Base-by-base conservation (phyloP, 2,113 vertebrate species). In the Nerophis lumbriciformis region DNA sequence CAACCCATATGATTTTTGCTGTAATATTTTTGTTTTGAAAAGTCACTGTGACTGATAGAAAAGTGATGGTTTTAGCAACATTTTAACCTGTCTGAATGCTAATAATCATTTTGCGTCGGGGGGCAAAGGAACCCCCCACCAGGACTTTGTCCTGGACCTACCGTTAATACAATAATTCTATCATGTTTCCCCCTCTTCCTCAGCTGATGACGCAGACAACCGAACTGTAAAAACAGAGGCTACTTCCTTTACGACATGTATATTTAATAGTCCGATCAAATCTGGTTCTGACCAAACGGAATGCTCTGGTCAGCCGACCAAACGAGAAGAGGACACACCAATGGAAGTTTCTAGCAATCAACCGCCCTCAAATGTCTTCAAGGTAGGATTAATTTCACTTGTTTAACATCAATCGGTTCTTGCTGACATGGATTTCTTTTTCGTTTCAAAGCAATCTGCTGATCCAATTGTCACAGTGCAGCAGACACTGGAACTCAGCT, bases 301-400 rank as follows among this genome's bases (percentile, higher is more conserved):
- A 90, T 77, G 84, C 71, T 42, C 90, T 92, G 82, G 88, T 93
- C 80, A 78, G 39, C 66, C 83, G 52, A 74, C 71, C 36, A 99
- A 98, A 88, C 94, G 88, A 8, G 93, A 97, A 84, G 95, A 97
- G 68, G 91, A 94, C 84, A 94, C 93, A 76, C 95, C 95, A 39
- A 99, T 99, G 97, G 97, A 98, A 89, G 93, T 99, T 61, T 93
- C 93, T 36, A 91, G 91, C 70, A 94, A 95, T 68, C 88, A 93
- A 64, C 76, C 87, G 77, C 70, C 91, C 45, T 80, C 92, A n/a
- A 73, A 90, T 5, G 66, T 93, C 65, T 94, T 95, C 78, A 94
- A 94, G 88, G 94, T 95, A 78, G 72, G 65, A 45, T 48, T 11
- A 1, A 13, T 10, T 62, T 48, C 8, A 5, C 14, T 45, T 5